Evolutionary conservation across 2,113 vertebrate species (phyloP), one percentile per base, ranked within the genome.

Genomic region (Dasyornis broadbenti): DNA sequence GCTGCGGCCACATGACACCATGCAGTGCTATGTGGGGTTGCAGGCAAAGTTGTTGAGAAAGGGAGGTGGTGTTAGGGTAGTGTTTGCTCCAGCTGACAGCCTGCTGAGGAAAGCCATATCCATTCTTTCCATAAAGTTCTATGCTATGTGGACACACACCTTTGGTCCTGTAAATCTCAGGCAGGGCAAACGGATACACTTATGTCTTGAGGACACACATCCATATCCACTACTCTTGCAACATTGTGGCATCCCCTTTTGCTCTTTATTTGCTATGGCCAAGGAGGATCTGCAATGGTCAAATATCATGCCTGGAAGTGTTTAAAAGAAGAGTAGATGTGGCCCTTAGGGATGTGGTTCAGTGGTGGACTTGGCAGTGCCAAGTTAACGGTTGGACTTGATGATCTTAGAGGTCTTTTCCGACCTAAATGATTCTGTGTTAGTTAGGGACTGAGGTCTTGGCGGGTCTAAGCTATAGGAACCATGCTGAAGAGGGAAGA

Each of bases 101-200:
- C 37, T 56, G 37, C n/a, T 69, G 44, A 60, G 54, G 59, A 86
- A 80, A 65, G 21, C 18, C 22, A 72, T 45, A 69, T 65, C 31
- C 11, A 6, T 71, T 82, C 65, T 64, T 88, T 44, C 52, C 30
- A 56, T 1, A 0, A 79, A 79, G 27, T 56, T 22, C 28, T 69
- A 17, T 40, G 24, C 57, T 76, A 6, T 39, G 15, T 11, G 49
- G 66, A 64, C 39, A 72, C 31, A 60, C 1, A 2, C 4, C 9
- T 88, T 68, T 85, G 44, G n/a, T 76, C 49, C 44, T 50, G 44
- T 39, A 0, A 5, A 42, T 54, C 27, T 88, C 68, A 70, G 35
- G 27, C 23, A n/a, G 2, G 12, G 37, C n/a, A 81, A 61, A 66
- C 0, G 2, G 45, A 35, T 33, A 15, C 0, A 0, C 3, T 72